These are phyloP conservation scores for Neosilurus hyrtlii DNA, from an alignment of 2,797 vertebrate genomes.

Conservation along the genomic window DNA sequence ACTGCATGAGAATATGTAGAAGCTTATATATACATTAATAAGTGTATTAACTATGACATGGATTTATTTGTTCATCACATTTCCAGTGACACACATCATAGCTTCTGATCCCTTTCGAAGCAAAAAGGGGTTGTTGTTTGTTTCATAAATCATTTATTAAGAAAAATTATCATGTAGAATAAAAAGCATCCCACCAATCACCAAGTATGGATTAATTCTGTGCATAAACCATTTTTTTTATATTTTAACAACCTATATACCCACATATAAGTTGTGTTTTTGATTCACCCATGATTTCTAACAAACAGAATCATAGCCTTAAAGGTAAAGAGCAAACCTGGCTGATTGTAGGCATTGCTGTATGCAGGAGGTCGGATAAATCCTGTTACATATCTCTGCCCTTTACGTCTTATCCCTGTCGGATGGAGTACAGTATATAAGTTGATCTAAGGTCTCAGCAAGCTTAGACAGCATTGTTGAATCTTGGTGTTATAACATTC, in stretches of 20 bases:
- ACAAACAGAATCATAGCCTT: background rate
- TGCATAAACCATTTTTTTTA: background rate
- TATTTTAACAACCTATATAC: slow-evolving; percentile 13
- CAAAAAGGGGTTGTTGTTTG: background rate
- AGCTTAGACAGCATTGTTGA: slow-evolving; percentile 22
- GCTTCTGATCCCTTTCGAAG: background rate
- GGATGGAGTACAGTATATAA: background rate
- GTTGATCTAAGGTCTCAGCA: background rate
- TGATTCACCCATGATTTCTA: background rate
- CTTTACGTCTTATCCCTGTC: background rate
- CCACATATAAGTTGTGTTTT: background rate
- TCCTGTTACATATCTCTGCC: background rate
- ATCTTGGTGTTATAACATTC: slow-evolving; percentile 16
- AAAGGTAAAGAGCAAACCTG: background rate
- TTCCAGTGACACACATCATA: background rate
- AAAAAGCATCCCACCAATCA: slow-evolving; percentile 10
- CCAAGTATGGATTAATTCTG: background rate
- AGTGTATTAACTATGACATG: slow-evolving; percentile 9
- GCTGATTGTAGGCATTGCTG: background rate
- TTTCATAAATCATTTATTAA: slow-evolving; percentile 4
- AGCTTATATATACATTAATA: background rate
- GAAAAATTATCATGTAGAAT: slow-evolving; percentile 3
- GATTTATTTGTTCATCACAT: slow-evolving; percentile 31
- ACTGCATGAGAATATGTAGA: slow-evolving; percentile 24
- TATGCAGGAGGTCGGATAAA: background rate